These are phyloP conservation scores for Dinocampus coccinellae DNA, from an alignment of 2,888 invertebrate species.

Conservation along the genomic window DNA sequence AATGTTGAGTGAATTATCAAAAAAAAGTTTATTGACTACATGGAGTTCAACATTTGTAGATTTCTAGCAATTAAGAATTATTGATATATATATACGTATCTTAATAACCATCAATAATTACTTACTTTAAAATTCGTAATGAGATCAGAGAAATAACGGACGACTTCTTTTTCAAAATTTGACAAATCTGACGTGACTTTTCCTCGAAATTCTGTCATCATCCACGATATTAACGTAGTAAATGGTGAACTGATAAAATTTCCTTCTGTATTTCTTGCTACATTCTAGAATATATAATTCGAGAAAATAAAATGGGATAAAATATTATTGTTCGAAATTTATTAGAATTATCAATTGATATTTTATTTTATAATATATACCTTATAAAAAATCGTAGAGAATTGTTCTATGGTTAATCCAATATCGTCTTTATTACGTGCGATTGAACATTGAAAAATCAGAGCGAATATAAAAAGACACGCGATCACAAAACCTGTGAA, in stretches of 20 bases:
- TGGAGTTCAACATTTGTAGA: background rate
- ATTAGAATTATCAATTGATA: too few relatives aligned
- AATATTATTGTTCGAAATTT: too few relatives aligned
- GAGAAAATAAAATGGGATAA: background rate
- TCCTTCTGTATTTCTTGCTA: background rate
- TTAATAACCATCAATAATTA: too few relatives aligned
- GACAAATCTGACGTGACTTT: too few relatives aligned
- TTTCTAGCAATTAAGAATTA: background rate
- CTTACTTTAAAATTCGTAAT: background rate
- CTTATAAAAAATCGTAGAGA: background rate
- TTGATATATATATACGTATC: too few relatives aligned
- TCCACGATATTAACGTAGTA: background rate
- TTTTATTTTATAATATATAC: background rate
- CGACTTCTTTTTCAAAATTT: too few relatives aligned
- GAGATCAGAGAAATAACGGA: too few relatives aligned
- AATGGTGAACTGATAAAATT: background rate
- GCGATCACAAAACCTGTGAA: background rate
- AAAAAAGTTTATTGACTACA: background rate
- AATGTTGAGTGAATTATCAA: background rate
- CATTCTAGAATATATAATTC: too few relatives aligned
- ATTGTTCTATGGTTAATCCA: too few relatives aligned
- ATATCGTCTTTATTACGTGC: background rate
- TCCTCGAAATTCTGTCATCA: too few relatives aligned
- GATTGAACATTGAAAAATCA: background rate
- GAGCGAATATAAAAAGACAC: background rate